Conservation (phyloP, 1,140 invertebrate species). For the Triops longicaudatus region DNA sequence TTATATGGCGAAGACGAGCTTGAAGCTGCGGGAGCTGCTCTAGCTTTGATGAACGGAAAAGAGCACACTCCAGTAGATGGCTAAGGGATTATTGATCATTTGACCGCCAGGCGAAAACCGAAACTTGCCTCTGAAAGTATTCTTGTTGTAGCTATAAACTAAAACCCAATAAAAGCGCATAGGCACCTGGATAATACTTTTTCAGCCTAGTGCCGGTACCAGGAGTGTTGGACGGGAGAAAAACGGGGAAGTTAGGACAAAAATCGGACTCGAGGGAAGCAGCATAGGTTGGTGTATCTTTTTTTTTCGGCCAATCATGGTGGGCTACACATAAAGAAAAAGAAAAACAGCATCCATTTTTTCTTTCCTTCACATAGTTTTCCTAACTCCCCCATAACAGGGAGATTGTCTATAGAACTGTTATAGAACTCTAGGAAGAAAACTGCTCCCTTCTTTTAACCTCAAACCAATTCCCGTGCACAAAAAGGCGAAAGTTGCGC, state of each 20-base stretch:
- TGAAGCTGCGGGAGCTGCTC: slow-evolving; percentile 8
- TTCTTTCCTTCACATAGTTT: not conserved
- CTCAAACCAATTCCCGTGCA: not conserved
- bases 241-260: not conserved
- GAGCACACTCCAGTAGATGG: not conserved
- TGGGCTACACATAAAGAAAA: not conserved
- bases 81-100: slow-evolving; percentile 6
- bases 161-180: not conserved
- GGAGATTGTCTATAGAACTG: not conserved
- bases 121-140: not conserved
- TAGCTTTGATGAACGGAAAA: slow-evolving; percentile 11
- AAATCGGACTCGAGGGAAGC: not conserved
- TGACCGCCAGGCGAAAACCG: not conserved
- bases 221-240: not conserved
- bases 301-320: not conserved
- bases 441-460: not conserved
- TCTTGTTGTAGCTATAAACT: not conserved
- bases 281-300: not conserved
- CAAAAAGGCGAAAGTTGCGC: not conserved
- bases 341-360: not conserved
- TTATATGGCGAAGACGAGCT: slow-evolving; percentile 1
- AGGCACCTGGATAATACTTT: not conserved
- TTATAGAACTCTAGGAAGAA: not conserved
- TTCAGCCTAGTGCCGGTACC: not conserved
- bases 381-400: not conserved